phyloP scores from a whole-genome alignment of 2,113 vertebrate species.

The Triplophysa dalaica region DNA sequence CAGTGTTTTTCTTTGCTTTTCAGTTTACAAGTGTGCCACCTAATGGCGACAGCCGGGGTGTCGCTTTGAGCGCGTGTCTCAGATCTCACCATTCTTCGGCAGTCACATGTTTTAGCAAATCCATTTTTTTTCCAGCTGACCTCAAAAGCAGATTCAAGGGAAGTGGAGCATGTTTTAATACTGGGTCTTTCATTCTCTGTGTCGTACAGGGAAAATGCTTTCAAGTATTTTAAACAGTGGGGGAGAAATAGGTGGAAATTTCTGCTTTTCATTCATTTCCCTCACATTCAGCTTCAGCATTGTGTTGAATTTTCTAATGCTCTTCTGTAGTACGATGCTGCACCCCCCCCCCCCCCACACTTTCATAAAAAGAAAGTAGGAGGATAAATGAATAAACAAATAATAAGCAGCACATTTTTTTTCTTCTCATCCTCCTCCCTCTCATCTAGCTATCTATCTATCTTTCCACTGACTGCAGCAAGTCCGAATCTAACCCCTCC shows the following conservation, averaged over 20 bases:
- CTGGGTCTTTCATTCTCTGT: conserved; percentile 12
- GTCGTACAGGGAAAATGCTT: conserved; percentile 2
- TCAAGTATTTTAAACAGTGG: conserved; percentile 38
- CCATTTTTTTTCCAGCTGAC: conserved; percentile 40
- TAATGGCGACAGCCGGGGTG: conserved; percentile 25
- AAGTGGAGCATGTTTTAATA: conserved; percentile 49
- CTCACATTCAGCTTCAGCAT: neutral
- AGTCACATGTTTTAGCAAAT: conserved; percentile 39
- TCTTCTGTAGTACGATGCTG: conserved; percentile 5
- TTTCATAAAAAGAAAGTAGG: neutral
- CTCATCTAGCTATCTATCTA: neutral
- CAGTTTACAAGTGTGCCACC: conserved; percentile 50
- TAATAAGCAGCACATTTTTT: neutral
- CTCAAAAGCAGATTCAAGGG: conserved; percentile 46
- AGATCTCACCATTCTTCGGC: conserved; percentile 5
- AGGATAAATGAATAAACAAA: neutral
- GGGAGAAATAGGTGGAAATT: conserved; percentile 13
- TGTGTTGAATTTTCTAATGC: conserved; percentile 22
- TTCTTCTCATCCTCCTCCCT: neutral
- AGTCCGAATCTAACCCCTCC: neutral
- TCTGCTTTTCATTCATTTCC: neutral
- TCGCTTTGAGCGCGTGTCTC: neutral
- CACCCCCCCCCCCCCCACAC: neutral
- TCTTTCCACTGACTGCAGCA: neutral
- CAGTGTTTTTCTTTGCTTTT: neutral